Base-by-base conservation (phyloP, 2,113 vertebrate species). In the Mola mola region DNA sequence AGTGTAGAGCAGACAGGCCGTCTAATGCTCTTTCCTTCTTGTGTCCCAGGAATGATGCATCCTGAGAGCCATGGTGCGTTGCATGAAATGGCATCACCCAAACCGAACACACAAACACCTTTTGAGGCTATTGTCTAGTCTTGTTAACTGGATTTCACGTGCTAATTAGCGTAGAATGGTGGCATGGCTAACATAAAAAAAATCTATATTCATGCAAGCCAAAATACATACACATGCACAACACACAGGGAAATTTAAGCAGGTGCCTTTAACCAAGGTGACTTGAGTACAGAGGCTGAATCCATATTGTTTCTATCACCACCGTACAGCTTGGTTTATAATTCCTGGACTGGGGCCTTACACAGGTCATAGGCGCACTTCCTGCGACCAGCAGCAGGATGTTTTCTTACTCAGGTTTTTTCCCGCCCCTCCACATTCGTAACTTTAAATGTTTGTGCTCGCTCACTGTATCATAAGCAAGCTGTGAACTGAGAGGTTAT, bases 31-130 rank as follows among this genome's bases (percentile, higher is more conserved):
- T 80, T 83, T 81, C 53, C 78, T 77, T 73, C 80, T 69, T 81
- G 80, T 85, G 75, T 82, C 68, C 62, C 67, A 62, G 80, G 75
- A 49, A 21, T 80, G 78, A 89, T 87, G 69, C 78, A 67, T 80
- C 84, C 55, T 75, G 77, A 87, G 78, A 90, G 78, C 84, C 85
- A 79, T 88, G 79, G 72, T 81, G 84, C 79, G 37, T 82, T 83
- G 84, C 84, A 77, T 86, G 87, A 89, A 91, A 91, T 86, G 84
- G 84, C 87, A 82, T 88, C 87, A 86, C 78, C 83, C 88, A 67
- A 87, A 69, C 65, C 28, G 22, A 75, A 80, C 62, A 62, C 60
- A 82, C 80, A 85, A 85, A 86, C 81, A 86, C 82, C 75, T 85
- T 83, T 87, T 83, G 63, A 81, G 49, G 73, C 78, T 74, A 84